These are phyloP conservation scores for Xestia sexstrigata DNA, from an alignment of 2,888 invertebrate species.

Conservation along the genomic window DNA sequence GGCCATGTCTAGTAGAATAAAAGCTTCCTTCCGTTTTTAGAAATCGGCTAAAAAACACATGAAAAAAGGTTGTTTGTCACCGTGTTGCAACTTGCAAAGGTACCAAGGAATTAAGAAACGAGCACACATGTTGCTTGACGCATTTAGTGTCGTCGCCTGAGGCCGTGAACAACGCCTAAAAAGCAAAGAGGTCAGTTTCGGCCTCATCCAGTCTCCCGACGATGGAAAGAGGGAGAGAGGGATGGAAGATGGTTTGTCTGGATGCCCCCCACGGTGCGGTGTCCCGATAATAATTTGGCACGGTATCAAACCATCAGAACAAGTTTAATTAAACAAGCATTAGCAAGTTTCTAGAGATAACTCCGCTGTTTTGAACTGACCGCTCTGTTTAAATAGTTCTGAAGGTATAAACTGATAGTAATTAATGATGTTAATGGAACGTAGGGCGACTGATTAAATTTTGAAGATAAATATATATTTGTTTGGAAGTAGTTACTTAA, in stretches of 20 bases:
- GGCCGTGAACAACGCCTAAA: neutral
- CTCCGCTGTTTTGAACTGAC: slow-evolving; percentile 49
- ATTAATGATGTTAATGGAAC: slow-evolving; percentile 46
- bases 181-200: slow-evolving; percentile 1
- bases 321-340: slow-evolving; percentile 75
- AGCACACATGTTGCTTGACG: neutral
- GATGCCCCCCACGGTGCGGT: slow-evolving; percentile 23
- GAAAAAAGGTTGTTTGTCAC: neutral
- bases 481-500: neutral
- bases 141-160: neutral
- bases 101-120: neutral
- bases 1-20: neutral
- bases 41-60: neutral
- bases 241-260: slow-evolving; percentile 11
- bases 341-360: slow-evolving; percentile 63
- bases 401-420: slow-evolving; percentile 37
- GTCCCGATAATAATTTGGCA: slow-evolving; percentile 69
- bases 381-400: slow-evolving; percentile 45
- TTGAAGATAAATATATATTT: neutral
- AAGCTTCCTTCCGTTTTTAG: neutral
- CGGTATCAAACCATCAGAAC: slow-evolving; percentile 59
- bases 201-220: neutral
- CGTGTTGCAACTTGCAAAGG: neutral
- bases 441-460: slow-evolving; percentile 12
- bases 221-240: neutral